Conservation (phyloP, 2,888 invertebrate genomes). For the Stictocephala bisonia region DNA sequence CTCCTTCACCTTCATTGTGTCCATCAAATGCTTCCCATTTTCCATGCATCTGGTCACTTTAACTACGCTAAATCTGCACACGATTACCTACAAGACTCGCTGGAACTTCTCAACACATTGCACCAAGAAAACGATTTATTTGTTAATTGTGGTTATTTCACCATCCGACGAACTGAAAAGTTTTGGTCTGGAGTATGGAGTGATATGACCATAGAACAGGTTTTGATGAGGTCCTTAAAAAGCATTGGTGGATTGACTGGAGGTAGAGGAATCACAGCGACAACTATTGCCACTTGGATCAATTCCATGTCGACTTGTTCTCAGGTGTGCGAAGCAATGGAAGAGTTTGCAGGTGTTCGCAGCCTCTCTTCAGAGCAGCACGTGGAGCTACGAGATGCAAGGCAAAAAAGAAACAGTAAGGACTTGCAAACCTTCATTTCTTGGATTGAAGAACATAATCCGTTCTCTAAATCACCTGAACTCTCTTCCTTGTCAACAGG, state of each 20-base stretch:
- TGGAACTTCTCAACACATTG: conserved; percentile 58
- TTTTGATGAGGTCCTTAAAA: no score
- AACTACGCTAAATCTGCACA: conserved; percentile 61
- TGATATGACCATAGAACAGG: conserved; percentile 49
- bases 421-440: no score
- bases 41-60: conserved; percentile 61
- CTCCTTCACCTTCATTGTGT: conserved; percentile 60
- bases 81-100: conserved; percentile 59
- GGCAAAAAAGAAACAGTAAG: background rate
- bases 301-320: conserved; percentile 40
- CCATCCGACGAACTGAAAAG: conserved; percentile 58
- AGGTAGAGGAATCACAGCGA: conserved; percentile 48
- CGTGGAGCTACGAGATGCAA: conserved; percentile 50
- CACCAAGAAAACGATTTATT: conserved; percentile 57
- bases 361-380: conserved; percentile 52
- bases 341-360: conserved; percentile 46
- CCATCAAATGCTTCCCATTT: conserved; percentile 62
- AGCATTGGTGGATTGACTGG: no score
- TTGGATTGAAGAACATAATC: no score
- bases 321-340: conserved; percentile 48
- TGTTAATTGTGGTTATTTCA: conserved; percentile 57
- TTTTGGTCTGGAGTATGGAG: conserved; percentile 47
- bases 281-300: conserved; percentile 51
- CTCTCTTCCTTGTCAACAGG: background rate
- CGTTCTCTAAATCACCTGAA: background rate